Evolutionary conservation across 2,113 vertebrate species (phyloP).

Genomic region (Sylvicapra grimmia): DNA sequence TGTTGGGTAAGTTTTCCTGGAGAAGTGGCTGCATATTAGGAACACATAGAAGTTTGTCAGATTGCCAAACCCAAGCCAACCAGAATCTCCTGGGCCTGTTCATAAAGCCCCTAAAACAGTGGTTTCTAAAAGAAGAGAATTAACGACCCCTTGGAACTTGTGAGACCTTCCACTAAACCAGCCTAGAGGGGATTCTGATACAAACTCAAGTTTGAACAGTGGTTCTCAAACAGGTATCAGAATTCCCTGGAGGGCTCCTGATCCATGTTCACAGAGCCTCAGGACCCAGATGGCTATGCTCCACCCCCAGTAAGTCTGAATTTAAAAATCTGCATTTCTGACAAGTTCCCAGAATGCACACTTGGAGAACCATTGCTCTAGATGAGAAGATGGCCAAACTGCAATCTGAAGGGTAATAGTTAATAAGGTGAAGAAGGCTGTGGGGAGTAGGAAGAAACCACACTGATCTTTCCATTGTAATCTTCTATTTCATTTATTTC

Average conservation of each 20-base stretch:
- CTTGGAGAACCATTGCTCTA: not conserved
- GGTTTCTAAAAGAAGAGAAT: not conserved
- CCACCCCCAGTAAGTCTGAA: not conserved
- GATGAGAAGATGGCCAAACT: not conserved
- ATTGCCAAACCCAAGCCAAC: not conserved
- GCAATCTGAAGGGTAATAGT: not conserved
- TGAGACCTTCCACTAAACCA: not conserved
- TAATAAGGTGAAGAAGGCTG: not conserved
- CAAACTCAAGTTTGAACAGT: not conserved
- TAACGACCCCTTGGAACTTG: not conserved
- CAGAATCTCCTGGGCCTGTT: not conserved
- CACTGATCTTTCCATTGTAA: not conserved
- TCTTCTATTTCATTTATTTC: not conserved
- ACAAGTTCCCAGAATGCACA: not conserved
- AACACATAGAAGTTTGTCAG: not conserved
- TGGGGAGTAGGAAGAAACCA: not conserved
- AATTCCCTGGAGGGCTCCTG: not conserved
- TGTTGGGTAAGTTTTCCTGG: not conserved
- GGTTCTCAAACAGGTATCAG: not conserved
- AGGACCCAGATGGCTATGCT: not conserved
- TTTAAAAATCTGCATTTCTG: not conserved
- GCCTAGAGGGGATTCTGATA: not conserved
- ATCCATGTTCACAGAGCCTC: not conserved
- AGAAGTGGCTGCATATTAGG: not conserved
- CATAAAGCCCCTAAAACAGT: not conserved